Conservation (phyloP, 1,140 invertebrate genomes). For the Drosophila kohkoa region DNA sequence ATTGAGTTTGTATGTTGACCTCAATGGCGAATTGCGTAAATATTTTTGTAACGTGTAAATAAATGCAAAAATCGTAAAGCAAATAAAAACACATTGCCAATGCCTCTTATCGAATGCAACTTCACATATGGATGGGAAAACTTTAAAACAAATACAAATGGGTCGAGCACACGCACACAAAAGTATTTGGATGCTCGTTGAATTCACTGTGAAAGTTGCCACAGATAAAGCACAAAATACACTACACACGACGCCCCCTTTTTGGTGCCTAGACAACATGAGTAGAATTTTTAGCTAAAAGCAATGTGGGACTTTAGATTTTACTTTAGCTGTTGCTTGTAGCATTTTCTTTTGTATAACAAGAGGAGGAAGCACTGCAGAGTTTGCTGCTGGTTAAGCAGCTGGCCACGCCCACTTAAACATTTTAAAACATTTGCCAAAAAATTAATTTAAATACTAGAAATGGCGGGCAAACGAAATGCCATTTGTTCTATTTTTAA, state of each 20-base stretch:
- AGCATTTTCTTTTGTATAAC: background rate
- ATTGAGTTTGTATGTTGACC: conserved; percentile 7
- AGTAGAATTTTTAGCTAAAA: conserved; percentile 42
- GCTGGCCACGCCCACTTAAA: conserved; percentile 57
- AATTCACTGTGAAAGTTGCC: conserved; percentile 22
- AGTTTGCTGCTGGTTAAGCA: too few relatives aligned
- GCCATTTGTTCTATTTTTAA: conserved; percentile 54
- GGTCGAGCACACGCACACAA: conserved; percentile 8
- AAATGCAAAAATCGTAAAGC: conserved; percentile 24
- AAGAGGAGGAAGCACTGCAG: conserved; percentile 3
- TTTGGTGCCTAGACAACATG: conserved; percentile 56
- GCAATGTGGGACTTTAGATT: conserved; percentile 21
- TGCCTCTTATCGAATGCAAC: conserved; percentile 15
- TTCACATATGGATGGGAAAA: conserved; percentile 5
- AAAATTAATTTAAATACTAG: conserved; percentile 77
- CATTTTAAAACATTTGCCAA: conserved; percentile 56
- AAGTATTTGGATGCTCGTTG: conserved; percentile 20
- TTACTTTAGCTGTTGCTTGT: conserved; percentile 10
- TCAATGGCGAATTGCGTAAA: conserved; percentile 27
- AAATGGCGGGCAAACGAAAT: conserved; percentile 57
- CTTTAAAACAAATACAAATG: conserved; percentile 19
- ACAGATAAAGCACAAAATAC: conserved; percentile 44
- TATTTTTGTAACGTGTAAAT: conserved; percentile 31
- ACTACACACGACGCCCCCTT: conserved; percentile 68
- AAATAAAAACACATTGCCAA: conserved; percentile 22